phyloP scores from a whole-genome alignment of 2,113 vertebrate genomes.

The Macheiramphus alcinus region DNA sequence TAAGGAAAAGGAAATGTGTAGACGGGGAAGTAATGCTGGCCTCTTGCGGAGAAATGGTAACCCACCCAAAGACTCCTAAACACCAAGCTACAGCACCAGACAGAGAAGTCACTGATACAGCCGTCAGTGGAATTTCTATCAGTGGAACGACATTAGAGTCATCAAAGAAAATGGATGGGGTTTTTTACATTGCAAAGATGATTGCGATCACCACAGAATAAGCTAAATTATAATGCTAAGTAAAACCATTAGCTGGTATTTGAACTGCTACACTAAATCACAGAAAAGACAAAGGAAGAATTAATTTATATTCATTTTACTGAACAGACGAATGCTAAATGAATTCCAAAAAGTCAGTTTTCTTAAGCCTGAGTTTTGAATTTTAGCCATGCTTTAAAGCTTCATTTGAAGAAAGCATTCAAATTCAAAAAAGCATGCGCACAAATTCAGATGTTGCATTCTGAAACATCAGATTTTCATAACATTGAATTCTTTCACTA shows the following conservation, averaged over 20 bases:
- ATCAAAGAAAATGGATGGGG: neutral
- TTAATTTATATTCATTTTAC: conserved; percentile 5
- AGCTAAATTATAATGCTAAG: conserved; percentile 1
- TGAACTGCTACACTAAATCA: neutral
- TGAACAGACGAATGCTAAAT: neutral
- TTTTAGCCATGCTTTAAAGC: neutral
- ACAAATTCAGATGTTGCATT: neutral
- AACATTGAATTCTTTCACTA: neutral
- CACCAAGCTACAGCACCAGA: neutral
- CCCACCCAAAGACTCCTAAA: neutral
- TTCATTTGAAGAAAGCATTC: neutral
- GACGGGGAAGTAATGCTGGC: neutral
- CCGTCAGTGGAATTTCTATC: neutral
- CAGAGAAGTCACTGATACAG: neutral
- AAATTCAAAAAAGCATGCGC: neutral
- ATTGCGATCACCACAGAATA: neutral
- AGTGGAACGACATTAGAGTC: neutral
- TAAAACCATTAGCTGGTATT: neutral
- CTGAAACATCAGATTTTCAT: neutral
- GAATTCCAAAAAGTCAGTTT: neutral
- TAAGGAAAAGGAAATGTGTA: neutral
- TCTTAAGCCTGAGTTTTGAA: neutral
- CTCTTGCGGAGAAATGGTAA: neutral
- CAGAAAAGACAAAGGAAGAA: conserved; percentile 14
- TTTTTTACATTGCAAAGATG: neutral